phyloP scores from a whole-genome alignment of 2,113 vertebrate species.

The Eulemur rufifrons region DNA sequence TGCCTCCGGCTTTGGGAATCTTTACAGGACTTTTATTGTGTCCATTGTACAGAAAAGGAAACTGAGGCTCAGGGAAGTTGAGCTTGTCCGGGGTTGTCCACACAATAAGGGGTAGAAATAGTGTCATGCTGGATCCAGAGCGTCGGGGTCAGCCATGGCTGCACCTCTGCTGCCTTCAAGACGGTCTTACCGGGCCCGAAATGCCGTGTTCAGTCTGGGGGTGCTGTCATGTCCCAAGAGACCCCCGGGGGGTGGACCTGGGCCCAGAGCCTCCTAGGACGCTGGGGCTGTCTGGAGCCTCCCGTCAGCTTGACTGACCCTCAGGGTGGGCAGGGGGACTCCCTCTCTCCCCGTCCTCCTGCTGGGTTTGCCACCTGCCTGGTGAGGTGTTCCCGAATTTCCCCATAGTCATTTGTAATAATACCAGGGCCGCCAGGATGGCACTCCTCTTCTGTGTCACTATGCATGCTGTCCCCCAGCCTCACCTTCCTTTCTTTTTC shows the following conservation, averaged over 20 bases:
- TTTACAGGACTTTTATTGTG: not conserved
- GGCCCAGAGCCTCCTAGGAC: not conserved
- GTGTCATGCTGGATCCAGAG: not conserved
- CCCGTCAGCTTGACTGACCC: not conserved
- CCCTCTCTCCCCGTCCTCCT: no score
- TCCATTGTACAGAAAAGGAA: not conserved
- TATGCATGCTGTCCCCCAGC: no score
- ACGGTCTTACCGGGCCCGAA: accelerated
- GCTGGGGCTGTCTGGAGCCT: not conserved
- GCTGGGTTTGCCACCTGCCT: not conserved
- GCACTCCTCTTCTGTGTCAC: no score
- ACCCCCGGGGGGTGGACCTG: not conserved
- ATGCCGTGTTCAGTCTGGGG: no score
- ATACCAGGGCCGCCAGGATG: no score
- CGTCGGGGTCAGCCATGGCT: not conserved
- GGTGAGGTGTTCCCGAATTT: not conserved
- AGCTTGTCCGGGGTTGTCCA: not conserved
- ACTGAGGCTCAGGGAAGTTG: not conserved
- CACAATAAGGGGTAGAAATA: not conserved
- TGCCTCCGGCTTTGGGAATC: not conserved
- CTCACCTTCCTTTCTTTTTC: not conserved
- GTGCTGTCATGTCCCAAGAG: not conserved
- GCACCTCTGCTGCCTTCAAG: not conserved
- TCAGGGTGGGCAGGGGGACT: not conserved
- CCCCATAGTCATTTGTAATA: not conserved